Percentiles rank a stretch among this genome's conserved stretches.
phyloP scores from a whole-genome alignment of 2,113 vertebrate genomes.

The Chrysemys picta region DNA sequence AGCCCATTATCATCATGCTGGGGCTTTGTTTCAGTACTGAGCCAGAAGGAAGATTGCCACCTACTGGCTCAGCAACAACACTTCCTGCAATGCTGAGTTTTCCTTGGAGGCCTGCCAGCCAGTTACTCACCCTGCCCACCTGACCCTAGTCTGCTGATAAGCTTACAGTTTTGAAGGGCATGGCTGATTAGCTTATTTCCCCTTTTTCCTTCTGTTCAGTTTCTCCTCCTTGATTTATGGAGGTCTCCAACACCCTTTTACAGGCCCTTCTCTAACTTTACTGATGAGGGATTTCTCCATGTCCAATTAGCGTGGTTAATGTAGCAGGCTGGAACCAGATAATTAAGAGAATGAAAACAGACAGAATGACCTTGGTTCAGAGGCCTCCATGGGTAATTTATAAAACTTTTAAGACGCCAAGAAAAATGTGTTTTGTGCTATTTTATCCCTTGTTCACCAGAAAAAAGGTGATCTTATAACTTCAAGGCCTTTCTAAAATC shows the following conservation, averaged over 20 bases:
- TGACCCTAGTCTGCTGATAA: slow-evolving; percentile 40
- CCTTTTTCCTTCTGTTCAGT: slow-evolving; percentile 67
- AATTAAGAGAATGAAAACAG: slow-evolving; percentile 69
- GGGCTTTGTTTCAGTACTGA: neutral
- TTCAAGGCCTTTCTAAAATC: slow-evolving; percentile 27
- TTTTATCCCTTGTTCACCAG: slow-evolving; percentile 48
- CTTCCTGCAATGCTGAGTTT: neutral
- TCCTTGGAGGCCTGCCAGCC: slow-evolving; percentile 39
- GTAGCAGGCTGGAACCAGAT: slow-evolving; percentile 66
- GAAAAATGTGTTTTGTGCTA: slow-evolving; percentile 34
- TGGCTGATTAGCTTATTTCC: slow-evolving; percentile 52
- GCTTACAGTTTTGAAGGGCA: slow-evolving; percentile 66
- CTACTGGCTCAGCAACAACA: neutral
- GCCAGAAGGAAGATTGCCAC: neutral
- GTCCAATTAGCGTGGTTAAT: slow-evolving; percentile 71
- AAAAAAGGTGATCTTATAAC: slow-evolving; percentile 16
- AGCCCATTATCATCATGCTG: neutral
- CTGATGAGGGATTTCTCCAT: slow-evolving; percentile 64
- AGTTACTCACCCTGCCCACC: neutral
- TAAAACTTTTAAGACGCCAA: slow-evolving; percentile 57
- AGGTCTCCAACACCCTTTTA: slow-evolving; percentile 44
- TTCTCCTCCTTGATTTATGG: slow-evolving; percentile 69
- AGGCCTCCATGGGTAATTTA: slow-evolving; percentile 57
- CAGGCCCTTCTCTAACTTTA: slow-evolving; percentile 55
- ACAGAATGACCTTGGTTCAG: slow-evolving; percentile 64